These are phyloP conservation scores for Pipa parva DNA, from an alignment of 2,113 vertebrate genomes.

Conservation along the genomic window DNA sequence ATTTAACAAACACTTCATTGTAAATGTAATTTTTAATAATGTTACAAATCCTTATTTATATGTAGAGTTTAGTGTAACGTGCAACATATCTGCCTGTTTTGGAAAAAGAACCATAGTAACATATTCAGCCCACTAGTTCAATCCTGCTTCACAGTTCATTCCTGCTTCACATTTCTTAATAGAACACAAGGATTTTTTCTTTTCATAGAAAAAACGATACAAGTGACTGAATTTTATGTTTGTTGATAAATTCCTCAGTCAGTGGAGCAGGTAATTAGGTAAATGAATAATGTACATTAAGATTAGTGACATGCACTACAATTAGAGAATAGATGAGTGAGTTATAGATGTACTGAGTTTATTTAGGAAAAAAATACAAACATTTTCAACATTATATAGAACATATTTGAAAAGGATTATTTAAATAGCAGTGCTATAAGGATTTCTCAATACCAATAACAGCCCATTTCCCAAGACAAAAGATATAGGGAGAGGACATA, in stretches of 20 bases:
- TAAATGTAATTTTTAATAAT: too few relatives aligned
- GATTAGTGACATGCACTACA: constrained; percentile 34
- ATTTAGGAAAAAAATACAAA: neutral
- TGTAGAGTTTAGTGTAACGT: too few relatives aligned
- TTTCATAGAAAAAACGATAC: constrained; percentile 27
- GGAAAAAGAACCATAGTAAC: neutral
- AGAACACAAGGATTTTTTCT: constrained; percentile 11
- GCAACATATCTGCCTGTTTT: too few relatives aligned
- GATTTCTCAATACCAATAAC: too few relatives aligned
- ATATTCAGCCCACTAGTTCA: neutral
- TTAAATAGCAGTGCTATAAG: too few relatives aligned
- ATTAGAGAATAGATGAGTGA: constrained; percentile 9
- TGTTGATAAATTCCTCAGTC: constrained; percentile 37
- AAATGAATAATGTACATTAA: constrained; percentile 41
- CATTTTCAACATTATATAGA: too few relatives aligned
- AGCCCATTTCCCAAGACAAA: too few relatives aligned
- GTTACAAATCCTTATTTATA: too few relatives aligned
- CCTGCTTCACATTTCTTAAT: constrained; percentile 19
- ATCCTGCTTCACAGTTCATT: constrained; percentile 12
- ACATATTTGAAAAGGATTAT: too few relatives aligned
- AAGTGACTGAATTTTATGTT: constrained; percentile 39
- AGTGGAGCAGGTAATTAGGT: constrained; percentile 39
- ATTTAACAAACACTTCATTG: too few relatives aligned
- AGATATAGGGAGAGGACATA: too few relatives aligned
- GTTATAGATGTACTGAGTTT: too few relatives aligned